A percentile compares a stretch with the other conserved stretches of the same genome.
Evolutionary conservation across 30 jellyfish, hydroid and myxozoan genomes (phyloP).

Genomic region (Hydractinia echinata): DNA sequence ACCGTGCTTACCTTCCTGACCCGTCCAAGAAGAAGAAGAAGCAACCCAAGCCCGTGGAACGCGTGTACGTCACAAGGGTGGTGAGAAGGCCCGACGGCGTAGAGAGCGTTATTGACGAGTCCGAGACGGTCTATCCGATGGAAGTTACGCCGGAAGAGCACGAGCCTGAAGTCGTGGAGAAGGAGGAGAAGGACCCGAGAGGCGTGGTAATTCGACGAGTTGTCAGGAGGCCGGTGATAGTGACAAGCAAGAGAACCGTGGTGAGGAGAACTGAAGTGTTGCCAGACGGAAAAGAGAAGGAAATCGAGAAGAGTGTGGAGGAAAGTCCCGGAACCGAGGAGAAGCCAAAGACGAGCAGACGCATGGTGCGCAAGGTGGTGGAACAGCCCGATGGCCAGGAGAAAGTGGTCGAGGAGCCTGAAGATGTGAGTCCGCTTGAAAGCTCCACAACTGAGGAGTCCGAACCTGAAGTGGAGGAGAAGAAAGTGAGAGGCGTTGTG

Average conservation of each 20-base stretch:
- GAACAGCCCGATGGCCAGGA: conserved; percentile 48
- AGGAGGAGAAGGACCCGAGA: conserved; percentile 16
- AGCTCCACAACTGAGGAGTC: conserved; percentile 55
- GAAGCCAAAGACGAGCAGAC: conserved; percentile 31
- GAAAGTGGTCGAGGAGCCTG: conserved; percentile 61
- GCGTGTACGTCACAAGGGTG: conserved; percentile 63
- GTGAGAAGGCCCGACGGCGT: conserved; percentile 70
- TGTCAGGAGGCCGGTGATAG: conserved; percentile 51
- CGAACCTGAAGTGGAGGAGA: conserved; percentile 52
- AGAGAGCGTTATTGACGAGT: conserved; percentile 54
- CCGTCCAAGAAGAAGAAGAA: conserved; percentile 2
- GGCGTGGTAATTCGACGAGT: conserved; percentile 39
- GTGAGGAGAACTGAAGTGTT: conserved; percentile 48
- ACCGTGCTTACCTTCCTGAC: background rate
- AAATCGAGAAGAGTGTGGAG: conserved; percentile 37
- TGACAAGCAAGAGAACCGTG: conserved; percentile 45
- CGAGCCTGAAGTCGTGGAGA: conserved; percentile 27
- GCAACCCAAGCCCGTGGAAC: conserved; percentile 64
- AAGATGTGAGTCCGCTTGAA: conserved; percentile 51
- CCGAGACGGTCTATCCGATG: conserved; percentile 64
- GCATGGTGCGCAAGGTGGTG: conserved; percentile 35
- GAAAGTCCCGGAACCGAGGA: conserved; percentile 36
- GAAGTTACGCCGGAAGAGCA: conserved; percentile 53
- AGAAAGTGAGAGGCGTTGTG: conserved; percentile 40
- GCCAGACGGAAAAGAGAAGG: conserved; percentile 73